Percentiles rank a stretch among this genome's conserved stretches.
phyloP scores from a whole-genome alignment of 1,140 invertebrate species.

The Daktulosphaira vitifoliae region DNA sequence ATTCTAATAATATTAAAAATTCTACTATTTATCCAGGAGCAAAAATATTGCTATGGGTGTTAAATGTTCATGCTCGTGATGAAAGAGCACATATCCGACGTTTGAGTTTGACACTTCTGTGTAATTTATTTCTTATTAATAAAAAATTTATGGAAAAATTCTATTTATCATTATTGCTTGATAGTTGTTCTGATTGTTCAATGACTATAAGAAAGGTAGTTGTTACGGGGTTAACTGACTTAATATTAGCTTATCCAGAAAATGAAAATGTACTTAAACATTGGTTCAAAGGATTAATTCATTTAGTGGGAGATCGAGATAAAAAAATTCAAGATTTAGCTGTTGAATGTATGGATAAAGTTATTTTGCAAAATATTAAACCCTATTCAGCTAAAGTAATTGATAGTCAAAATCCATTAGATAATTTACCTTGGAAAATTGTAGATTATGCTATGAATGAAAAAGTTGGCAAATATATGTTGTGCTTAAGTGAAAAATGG shows the following conservation, averaged over 20 bases:
- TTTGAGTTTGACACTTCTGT: slow-evolving; percentile 20
- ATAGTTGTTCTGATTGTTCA: slow-evolving; percentile 12
- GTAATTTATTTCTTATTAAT: slow-evolving; percentile 23
- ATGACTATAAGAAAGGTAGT: slow-evolving; percentile 23
- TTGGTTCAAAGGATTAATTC: slow-evolving; percentile 28
- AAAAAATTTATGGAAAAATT: slow-evolving; percentile 15
- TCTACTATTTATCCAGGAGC: slow-evolving; percentile 2
- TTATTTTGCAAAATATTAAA: slow-evolving; percentile 27
- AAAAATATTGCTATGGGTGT: slow-evolving; percentile 18
- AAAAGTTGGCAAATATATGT: slow-evolving; percentile 20
- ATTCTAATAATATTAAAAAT: slow-evolving; percentile 15
- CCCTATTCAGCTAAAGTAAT: slow-evolving; percentile 9
- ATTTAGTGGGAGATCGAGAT: slow-evolving; percentile 25
- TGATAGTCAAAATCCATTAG: slow-evolving; percentile 4
- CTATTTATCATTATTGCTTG: slow-evolving; percentile 9
- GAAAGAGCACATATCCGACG: slow-evolving; percentile 23
- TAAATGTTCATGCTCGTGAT: slow-evolving; percentile 28
- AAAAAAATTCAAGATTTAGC: slow-evolving; percentile 28
- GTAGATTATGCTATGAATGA: slow-evolving; percentile 24
- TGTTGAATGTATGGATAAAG: slow-evolving; percentile 21
- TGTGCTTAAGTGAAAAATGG: slow-evolving; percentile 27
- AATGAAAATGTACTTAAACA: slow-evolving; percentile 23
- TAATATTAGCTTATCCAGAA: slow-evolving; percentile 21
- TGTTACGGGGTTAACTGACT: slow-evolving; percentile 2
- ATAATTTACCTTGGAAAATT: slow-evolving; percentile 16